phyloP scores from a whole-genome alignment of 1,140 invertebrate species.

The Drosophila santomea region DNA sequence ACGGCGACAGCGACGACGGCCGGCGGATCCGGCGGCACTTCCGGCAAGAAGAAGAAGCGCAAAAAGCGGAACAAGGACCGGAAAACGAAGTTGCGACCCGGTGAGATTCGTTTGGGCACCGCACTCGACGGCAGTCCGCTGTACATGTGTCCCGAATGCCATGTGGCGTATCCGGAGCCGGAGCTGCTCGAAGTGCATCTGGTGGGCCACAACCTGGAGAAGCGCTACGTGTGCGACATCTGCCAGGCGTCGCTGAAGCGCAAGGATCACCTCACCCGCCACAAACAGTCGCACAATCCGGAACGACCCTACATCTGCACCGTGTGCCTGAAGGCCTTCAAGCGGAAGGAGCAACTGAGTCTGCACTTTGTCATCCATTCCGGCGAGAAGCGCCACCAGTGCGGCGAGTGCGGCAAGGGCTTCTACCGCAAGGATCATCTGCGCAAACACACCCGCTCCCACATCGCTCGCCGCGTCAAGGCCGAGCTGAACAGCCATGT shows the following conservation, averaged over 20 bases:
- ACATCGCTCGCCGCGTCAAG: constrained; percentile 92
- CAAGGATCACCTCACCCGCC: constrained; percentile 92
- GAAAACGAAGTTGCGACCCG: constrained; percentile 92
- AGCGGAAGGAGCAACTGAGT: constrained; percentile 93
- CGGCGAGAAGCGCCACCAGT: constrained; percentile 93
- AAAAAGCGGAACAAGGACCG: constrained; percentile 92
- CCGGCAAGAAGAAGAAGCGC: constrained; percentile 91
- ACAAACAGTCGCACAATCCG: constrained; percentile 93
- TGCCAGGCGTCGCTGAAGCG: constrained; percentile 93
- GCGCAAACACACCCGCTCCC: constrained; percentile 91
- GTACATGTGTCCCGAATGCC: constrained; percentile 94
- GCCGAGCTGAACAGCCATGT: constrained; percentile 89
- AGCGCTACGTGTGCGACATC: constrained; percentile 93
- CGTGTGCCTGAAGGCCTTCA: constrained; percentile 93
- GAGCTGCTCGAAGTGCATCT: constrained; percentile 92
- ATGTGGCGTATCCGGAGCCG: constrained; percentile 93
- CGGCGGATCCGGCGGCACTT: constrained; percentile 85
- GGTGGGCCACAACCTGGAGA: constrained; percentile 90
- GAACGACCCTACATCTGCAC: constrained; percentile 93
- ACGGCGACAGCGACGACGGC: constrained; percentile 28
- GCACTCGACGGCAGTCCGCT: constrained; percentile 92
- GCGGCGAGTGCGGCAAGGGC: constrained; percentile 93
- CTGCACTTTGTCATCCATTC: constrained; percentile 94
- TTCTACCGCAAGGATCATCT: constrained; percentile 92
- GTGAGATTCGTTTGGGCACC: constrained; percentile 92